Evolutionary conservation across 2,888 invertebrate genomes (phyloP).

Genomic region (Drosophila glabriapex): DNA sequence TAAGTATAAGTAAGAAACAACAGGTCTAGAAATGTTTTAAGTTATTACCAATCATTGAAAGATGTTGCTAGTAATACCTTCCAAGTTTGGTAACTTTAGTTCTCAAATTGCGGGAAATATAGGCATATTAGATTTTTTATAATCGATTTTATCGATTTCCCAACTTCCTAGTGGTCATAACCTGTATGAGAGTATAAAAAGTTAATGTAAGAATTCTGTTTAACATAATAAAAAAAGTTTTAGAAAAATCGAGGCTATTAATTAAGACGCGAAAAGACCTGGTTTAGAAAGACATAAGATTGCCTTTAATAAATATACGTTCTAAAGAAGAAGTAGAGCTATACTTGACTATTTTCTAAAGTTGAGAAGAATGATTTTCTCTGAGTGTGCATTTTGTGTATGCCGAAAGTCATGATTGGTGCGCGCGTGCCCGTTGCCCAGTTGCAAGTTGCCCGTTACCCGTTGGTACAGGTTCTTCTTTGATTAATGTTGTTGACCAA

Average conservation of each 20-base stretch:
- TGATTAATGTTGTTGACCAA: slow-evolving; percentile 79
- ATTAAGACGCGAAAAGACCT: background rate
- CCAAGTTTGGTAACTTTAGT: too few species aligned
- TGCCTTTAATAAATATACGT: background rate
- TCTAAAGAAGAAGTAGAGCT: background rate
- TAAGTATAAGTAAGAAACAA: background rate
- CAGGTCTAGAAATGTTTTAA: background rate
- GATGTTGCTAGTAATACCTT: too few species aligned
- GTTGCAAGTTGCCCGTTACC: slow-evolving; percentile 8
- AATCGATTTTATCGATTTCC: too few species aligned
- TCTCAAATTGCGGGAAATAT: too few species aligned
- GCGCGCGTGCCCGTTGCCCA: slow-evolving; percentile 60
- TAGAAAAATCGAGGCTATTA: background rate
- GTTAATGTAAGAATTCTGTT: background rate
- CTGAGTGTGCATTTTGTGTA: slow-evolving; percentile 23
- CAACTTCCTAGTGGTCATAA: too few species aligned
- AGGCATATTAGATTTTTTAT: too few species aligned
- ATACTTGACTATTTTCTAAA: background rate
- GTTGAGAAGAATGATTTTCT: background rate
- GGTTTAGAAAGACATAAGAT: background rate
- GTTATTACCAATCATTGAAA: background rate
- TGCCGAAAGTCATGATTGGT: slow-evolving; percentile 71
- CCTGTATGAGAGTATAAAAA: too few species aligned
- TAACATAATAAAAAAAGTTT: background rate
- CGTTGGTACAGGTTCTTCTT: slow-evolving; percentile 64